These are phyloP conservation scores for Semaprochilodus insignis DNA, from an alignment of 2,797 vertebrate species.

Conservation along the genomic window DNA sequence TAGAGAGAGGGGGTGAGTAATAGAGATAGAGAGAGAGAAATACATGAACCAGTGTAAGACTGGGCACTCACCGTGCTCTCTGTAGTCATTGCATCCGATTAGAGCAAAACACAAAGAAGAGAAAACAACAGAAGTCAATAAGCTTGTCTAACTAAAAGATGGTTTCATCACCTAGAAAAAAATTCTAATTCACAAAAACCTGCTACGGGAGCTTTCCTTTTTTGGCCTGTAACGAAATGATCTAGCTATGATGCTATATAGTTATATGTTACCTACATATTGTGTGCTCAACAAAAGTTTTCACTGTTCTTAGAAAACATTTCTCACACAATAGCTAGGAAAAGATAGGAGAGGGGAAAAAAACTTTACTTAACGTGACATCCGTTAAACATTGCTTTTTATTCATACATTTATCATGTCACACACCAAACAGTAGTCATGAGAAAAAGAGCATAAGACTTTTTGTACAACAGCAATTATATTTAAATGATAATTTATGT, in stretches of 20 bases:
- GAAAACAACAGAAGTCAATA: slow-evolving; percentile 57
- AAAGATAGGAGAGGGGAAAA: too few relatives aligned
- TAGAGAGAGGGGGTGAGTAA: not conserved
- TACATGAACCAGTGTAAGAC: slow-evolving; percentile 42
- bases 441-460: too few relatives aligned
- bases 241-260: not conserved
- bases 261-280: too few relatives aligned
- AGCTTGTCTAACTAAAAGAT: slow-evolving; percentile 40
- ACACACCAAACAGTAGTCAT: too few relatives aligned
- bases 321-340: too few relatives aligned
- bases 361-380: too few relatives aligned
- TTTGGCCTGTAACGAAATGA: not conserved
- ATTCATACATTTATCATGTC: too few relatives aligned
- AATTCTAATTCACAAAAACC: not conserved
- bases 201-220: not conserved
- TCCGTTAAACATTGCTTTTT: too few relatives aligned
- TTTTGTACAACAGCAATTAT: too few relatives aligned
- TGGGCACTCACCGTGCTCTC: slow-evolving; percentile 80
- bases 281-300: not conserved
- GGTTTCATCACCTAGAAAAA: slow-evolving; percentile 27
- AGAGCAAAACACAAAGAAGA: slow-evolving; percentile 52
- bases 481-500: too few relatives aligned
- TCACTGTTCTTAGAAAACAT: not conserved
- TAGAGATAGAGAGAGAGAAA: not conserved
- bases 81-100: slow-evolving; percentile 62